These are phyloP conservation scores for Phortica okadai DNA, from an alignment of 2,888 invertebrate species.

Conservation along the genomic window DNA sequence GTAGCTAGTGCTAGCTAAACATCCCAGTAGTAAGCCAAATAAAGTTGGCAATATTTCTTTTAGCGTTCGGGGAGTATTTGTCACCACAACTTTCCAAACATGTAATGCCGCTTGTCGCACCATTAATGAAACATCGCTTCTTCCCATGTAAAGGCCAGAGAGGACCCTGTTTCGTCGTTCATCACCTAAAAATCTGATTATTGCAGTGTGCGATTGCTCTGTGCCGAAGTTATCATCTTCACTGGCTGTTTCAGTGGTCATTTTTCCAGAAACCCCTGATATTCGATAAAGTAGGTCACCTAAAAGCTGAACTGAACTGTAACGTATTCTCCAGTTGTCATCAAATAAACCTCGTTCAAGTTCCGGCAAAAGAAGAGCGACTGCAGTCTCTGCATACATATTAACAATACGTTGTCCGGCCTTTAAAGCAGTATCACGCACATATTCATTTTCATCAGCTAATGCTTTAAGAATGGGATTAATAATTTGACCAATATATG, in stretches of 20 bases:
- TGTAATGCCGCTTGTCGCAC: slow-evolving; percentile 98
- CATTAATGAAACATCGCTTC: slow-evolving; percentile 97
- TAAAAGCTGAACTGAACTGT: slow-evolving; percentile 94
- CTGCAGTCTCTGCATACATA: slow-evolving; percentile 96
- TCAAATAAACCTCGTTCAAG: slow-evolving; percentile 96
- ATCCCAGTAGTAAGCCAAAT: slow-evolving; percentile 93
- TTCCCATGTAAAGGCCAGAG: slow-evolving; percentile 96
- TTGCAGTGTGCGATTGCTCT: slow-evolving; percentile 94
- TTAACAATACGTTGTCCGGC: slow-evolving; percentile 98
- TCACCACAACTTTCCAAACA: slow-evolving; percentile 99
- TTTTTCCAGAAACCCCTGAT: slow-evolving; percentile 98
- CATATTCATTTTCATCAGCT: slow-evolving; percentile 99
- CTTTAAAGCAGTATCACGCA: slow-evolving; percentile 96
- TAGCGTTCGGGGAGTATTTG: slow-evolving; percentile 97
- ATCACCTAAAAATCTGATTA: slow-evolving; percentile 90
- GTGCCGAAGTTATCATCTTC: slow-evolving; percentile 99
- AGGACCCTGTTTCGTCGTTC: slow-evolving; percentile 94
- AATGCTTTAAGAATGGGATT: slow-evolving; percentile 97
- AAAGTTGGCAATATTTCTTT: slow-evolving; percentile 96
- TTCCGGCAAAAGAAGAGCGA: slow-evolving; percentile 93
- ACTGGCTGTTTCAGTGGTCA: slow-evolving; percentile 98
- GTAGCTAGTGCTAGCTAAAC: slow-evolving; percentile 96
- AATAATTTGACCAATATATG: slow-evolving; percentile 97
- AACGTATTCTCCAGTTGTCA: slow-evolving; percentile 98
- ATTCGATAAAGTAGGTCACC: slow-evolving; percentile 97